phyloP scores from a whole-genome alignment of 1,140 invertebrate species.

The Sipha flava region DNA sequence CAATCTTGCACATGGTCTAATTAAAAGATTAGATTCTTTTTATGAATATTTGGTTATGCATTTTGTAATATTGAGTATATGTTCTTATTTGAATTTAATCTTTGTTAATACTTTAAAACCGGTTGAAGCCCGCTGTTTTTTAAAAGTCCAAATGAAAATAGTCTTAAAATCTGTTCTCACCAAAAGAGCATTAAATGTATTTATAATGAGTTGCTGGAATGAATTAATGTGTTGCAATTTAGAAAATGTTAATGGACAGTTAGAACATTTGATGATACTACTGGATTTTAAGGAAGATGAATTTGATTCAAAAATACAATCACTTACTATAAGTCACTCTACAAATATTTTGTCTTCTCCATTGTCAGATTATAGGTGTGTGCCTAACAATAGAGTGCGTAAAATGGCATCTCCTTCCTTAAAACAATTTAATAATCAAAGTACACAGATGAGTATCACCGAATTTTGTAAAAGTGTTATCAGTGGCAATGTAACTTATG shows the following conservation, averaged over 20 bases:
- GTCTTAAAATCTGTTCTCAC: conserved; percentile 10
- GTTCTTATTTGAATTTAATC: conserved; percentile 25
- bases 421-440: background rate
- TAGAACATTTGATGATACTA: conserved; percentile 14
- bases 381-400: background rate
- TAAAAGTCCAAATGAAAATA: conserved; percentile 26
- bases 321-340: background rate
- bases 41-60: conserved; percentile 12
- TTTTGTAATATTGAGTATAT: conserved; percentile 13
- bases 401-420: conserved; percentile 14
- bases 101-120: conserved; percentile 16
- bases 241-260: conserved; percentile 8
- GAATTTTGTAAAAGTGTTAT: background rate
- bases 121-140: conserved; percentile 17
- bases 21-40: conserved; percentile 8
- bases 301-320: conserved; percentile 11
- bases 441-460: background rate
- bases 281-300: conserved; percentile 20
- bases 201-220: conserved; percentile 23
- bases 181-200: conserved; percentile 27
- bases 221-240: conserved; percentile 12
- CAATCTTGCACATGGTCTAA: background rate
- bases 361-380: background rate
- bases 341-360: background rate
- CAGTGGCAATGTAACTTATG: background rate